Evolutionary conservation across 2,888 invertebrate species (phyloP).

Genomic region (Chrysomela aeneicollis): DNA sequence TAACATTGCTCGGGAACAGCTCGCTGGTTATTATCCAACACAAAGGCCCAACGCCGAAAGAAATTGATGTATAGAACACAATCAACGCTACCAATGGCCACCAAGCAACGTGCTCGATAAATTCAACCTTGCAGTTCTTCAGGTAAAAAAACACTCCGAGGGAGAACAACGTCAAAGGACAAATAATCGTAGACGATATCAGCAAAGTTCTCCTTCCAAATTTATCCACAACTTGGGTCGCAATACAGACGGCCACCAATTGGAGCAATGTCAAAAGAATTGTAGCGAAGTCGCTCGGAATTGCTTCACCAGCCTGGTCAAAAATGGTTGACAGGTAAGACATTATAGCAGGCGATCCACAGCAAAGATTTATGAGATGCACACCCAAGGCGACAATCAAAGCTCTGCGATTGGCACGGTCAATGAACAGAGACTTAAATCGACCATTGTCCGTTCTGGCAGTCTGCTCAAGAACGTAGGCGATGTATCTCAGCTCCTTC

Average conservation of each 20-base stretch:
- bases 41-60: slow-evolving; percentile 74
- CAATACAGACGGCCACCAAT: slow-evolving; percentile 73
- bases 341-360: not conserved
- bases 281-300: slow-evolving; percentile 70
- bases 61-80: slow-evolving; percentile 75
- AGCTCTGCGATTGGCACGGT: not conserved
- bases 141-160: slow-evolving; percentile 40
- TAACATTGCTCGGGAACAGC: slow-evolving; percentile 74
- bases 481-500: not conserved
- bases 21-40: slow-evolving; percentile 85
- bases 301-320: slow-evolving; percentile 25
- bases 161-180: slow-evolving; percentile 63
- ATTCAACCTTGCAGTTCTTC: slow-evolving; percentile 14
- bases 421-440: not conserved
- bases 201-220: slow-evolving; percentile 73
- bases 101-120: slow-evolving; percentile 65
- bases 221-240: slow-evolving; percentile 77
- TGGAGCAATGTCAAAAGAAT: slow-evolving; percentile 82
- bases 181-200: slow-evolving; percentile 71
- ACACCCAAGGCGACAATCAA: too few relatives aligned
- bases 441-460: slow-evolving; percentile 4
- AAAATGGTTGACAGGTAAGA: not conserved
- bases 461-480: not conserved
- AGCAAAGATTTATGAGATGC: not conserved
- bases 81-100: slow-evolving; percentile 75